A percentile compares a stretch with the other conserved stretches of the same genome.
These are phyloP conservation scores for Hydropsyche tenuis DNA, from an alignment of 1,140 invertebrate genomes.

Conservation along the genomic window DNA sequence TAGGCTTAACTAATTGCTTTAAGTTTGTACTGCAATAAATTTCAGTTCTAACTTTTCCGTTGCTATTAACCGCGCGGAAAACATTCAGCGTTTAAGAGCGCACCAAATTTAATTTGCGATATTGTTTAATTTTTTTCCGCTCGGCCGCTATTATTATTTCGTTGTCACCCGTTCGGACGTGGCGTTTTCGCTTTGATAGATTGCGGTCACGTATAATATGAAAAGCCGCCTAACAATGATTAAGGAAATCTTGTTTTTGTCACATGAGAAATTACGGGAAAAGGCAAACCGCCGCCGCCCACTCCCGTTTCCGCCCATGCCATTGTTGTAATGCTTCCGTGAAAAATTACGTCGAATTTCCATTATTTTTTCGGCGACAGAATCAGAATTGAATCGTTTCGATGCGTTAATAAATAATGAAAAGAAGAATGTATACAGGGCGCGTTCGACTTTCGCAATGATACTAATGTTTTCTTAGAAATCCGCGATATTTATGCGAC, in stretches of 20 bases:
- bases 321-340: background rate
- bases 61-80: conserved; percentile 29
- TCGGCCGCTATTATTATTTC: background rate
- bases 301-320: too few species aligned
- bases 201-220: conserved; percentile 28
- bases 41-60: conserved; percentile 31
- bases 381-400: too few species aligned
- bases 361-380: too few species aligned
- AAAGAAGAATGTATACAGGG: too few species aligned
- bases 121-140: background rate
- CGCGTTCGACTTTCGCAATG: too few species aligned
- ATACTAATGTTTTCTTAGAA: too few species aligned
- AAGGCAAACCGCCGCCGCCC: too few species aligned
- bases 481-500: too few species aligned
- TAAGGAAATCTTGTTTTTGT: conserved; percentile 28
- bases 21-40: conserved; percentile 37
- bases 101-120: conserved; percentile 23
- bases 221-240: conserved; percentile 23
- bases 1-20: conserved; percentile 37
- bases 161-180: background rate
- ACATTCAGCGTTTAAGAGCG: conserved; percentile 13
- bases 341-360: background rate
- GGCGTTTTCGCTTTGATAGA: conserved; percentile 14
- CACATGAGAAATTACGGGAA: conserved; percentile 23
- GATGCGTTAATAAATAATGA: too few species aligned